Evolutionary conservation across 2,797 vertebrate species (phyloP), one percentile per base, ranked within the genome.

Genomic region (Picus viridis): DNA sequence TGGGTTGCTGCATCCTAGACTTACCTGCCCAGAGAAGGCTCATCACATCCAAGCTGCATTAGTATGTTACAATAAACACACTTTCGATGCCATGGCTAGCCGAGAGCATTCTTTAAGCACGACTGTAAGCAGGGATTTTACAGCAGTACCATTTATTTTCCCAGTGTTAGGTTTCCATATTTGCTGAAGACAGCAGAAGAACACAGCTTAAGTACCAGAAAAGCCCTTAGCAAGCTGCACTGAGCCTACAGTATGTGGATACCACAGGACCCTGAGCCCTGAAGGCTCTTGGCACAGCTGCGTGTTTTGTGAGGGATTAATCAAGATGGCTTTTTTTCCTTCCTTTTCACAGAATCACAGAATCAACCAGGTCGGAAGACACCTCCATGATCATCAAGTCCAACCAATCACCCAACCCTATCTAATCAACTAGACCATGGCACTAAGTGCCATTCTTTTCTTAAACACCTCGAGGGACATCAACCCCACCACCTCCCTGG

Each of bases 261-360:
- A 62, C 16, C 34, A 27, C 30, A 68, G 23, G 7, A 86, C 2
- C 3, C 4, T 2, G 0, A 0, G 0, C 69, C n/a, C 71, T 23
- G n/a, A 45, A 72, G 34, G n/a, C 47, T 1, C 0, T 3, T 56
- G 47, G 16, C 36, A 54, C 47, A 0, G 2, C 24, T 62, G 23
- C 6, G 4, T 36, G 15, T 41, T 86, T 76, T 59, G 32, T 30
- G 13, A 92, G 47, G 49, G 27, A 54, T 79, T 76, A 67, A 73
- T 76, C 32, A 36, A 16, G 1, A 4, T 63, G 4, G 6, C 0
- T 4, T 75, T 81, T 70, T 67, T 65, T 39, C 39, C 7, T 90
- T 91, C 34, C 13, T 45, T 36, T 85, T 74, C 27, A 39, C 39
- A 39, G 39, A 39, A 39, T 39, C 39, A 39, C 39, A 39, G 12